Base-by-base conservation (phyloP, 2,888 invertebrate species). In the Pinctada fucata region DNA sequence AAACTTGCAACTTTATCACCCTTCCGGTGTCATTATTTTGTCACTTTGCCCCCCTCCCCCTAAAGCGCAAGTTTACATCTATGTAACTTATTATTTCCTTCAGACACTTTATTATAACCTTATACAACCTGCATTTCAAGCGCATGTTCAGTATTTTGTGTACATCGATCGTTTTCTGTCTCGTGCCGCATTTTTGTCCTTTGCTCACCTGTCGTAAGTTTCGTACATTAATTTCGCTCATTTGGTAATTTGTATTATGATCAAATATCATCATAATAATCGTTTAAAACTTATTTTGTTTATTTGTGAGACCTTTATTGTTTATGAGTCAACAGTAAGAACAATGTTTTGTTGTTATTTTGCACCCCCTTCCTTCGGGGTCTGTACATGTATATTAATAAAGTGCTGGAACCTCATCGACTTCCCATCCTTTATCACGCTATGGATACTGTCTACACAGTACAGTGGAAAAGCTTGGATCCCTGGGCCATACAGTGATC, bases 371-470 rank as follows among this genome's bases (percentile, higher is more conserved):
- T 10, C 0, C 58, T 58, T 1, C 13, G 6, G 58, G 58, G 58
- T 58, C 58, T 58, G 58, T 58, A 58, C 58, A 58, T 10, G 6
- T 10, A 58, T 10, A 1, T 10, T 13, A n/a, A n/a, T n/a, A n/a
- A n/a, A n/a, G n/a, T n/a, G 1, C 0, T 58, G 1, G 1, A 58
- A 1, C 1, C 0, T 0, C 1, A 1, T 0, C 0, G 1, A 0
- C 6, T 58, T 1, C n/a, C n/a, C n/a, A 10, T 58, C 58, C 13
- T 58, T 58, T 58, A 58, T 58, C 58, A 58, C 58, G 1, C 58
- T 6, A 10, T 58, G 13, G 6, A 58, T 6, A 58, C 1, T 58
- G 58, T 58, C 1, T 0, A 1, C 58, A 0, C 0, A 58, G 58
- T 58, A 58, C 58, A 58, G 58, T 58, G 58, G 58, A 58, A 6